Conservation (phyloP, 2,797 vertebrate genomes). For the Australoheros facetus region DNA sequence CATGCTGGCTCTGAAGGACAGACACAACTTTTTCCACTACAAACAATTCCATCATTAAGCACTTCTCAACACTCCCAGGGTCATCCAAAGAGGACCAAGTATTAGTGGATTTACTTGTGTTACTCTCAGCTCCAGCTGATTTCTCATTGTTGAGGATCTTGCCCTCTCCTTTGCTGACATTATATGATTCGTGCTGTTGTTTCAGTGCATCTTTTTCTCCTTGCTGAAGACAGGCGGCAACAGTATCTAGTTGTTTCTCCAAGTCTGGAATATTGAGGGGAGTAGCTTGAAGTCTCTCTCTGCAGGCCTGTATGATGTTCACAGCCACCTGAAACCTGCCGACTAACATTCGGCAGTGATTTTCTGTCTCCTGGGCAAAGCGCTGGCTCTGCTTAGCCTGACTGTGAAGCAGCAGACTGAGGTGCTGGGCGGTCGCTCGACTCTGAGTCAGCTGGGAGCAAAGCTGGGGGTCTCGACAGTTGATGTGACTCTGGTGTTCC, state of each 20-base stretch:
- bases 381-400: conserved; percentile 81
- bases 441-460: conserved; percentile 84
- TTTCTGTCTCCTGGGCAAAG: conserved; percentile 75
- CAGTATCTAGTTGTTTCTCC: conserved; percentile 62
- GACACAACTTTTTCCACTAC: conserved; percentile 86
- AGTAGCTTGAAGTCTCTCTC: conserved; percentile 76
- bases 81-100: conserved; percentile 35
- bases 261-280: conserved; percentile 49
- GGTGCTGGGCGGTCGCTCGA: conserved; percentile 76
- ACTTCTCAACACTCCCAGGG: conserved; percentile 32
- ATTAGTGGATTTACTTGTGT: conserved; percentile 62
- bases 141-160: conserved; percentile 56
- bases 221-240: conserved; percentile 65
- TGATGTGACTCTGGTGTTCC: conserved; percentile 83
- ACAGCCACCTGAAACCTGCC: conserved; percentile 81
- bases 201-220: conserved; percentile 64
- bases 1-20: conserved; percentile 79
- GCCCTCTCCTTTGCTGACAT: conserved; percentile 45
- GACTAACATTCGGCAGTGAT: conserved; percentile 77
- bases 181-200: conserved; percentile 57
- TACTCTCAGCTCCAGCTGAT: conserved; percentile 64
- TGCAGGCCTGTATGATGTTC: conserved; percentile 82
- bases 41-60: conserved; percentile 82
- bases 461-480: conserved; percentile 84
- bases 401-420: conserved; percentile 85